Percentiles rank a stretch among this genome's conserved stretches.
Conservation (phyloP, 2,113 vertebrate species). For the Brachyhypopomus occidentalis region DNA sequence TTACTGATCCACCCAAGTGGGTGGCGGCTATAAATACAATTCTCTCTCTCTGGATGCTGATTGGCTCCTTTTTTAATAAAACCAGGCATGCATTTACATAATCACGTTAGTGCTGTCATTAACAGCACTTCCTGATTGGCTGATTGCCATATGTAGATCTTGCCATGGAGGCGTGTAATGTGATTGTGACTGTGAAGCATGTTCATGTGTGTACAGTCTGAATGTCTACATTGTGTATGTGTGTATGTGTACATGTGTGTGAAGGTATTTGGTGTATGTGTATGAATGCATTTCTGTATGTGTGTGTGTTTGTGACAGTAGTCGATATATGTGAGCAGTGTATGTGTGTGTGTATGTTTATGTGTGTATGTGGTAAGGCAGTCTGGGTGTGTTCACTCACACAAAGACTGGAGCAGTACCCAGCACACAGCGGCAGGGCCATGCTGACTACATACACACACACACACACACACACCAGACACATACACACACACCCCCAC, state of each 20-base stretch:
- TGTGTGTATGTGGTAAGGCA: background rate
- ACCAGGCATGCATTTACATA: constrained; percentile 48
- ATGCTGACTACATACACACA: too few relatives aligned
- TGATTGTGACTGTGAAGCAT: constrained; percentile 47
- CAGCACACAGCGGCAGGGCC: too few relatives aligned
- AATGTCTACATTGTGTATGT: background rate
- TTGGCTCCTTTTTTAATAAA: constrained; percentile 46
- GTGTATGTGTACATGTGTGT: background rate
- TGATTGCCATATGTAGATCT: constrained; percentile 25
- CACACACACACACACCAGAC: too few relatives aligned
- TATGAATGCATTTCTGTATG: too few relatives aligned
- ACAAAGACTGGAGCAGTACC: too few relatives aligned
- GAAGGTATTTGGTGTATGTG: too few relatives aligned
- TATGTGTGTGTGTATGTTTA: constrained; percentile 50
- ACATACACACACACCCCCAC: too few relatives aligned
- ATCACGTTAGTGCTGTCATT: constrained; percentile 31
- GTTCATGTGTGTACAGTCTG: constrained; percentile 9
- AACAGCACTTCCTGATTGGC: constrained; percentile 42
- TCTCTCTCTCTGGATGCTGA: constrained; percentile 13
- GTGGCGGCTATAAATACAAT: constrained; percentile 52
- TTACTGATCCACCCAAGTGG: constrained; percentile 38
- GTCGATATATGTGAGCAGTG: background rate
- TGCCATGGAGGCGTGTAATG: constrained; percentile 63
- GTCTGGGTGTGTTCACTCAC: too few relatives aligned
- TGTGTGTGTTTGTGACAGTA: background rate